A percentile compares a stretch with the other conserved stretches of the same genome.
Evolutionary conservation across 2,113 vertebrate genomes (phyloP).

Genomic region (Triplophysa rosa): DNA sequence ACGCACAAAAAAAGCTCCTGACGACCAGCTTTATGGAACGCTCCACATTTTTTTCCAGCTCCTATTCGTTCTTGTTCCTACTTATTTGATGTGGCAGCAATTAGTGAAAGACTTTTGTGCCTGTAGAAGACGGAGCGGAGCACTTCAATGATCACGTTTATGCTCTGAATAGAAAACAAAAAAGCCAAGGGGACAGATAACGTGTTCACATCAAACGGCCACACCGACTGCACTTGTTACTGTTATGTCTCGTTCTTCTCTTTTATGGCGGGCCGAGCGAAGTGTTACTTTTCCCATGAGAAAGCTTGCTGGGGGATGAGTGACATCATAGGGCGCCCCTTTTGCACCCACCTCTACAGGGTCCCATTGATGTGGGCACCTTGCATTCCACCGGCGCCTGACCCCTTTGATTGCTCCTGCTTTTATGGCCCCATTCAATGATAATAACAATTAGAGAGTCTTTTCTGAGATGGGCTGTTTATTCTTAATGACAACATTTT

Average conservation of each 20-base stretch:
- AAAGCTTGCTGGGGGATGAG: constrained; percentile 62
- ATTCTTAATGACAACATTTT: constrained; percentile 54
- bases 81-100: constrained; percentile 90
- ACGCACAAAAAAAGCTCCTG: constrained; percentile 55
- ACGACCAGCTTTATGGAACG: constrained; percentile 64
- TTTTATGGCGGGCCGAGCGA: constrained; percentile 66
- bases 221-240: constrained; percentile 65
- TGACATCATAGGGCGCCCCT: constrained; percentile 58
- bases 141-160: constrained; percentile 85
- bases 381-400: constrained; percentile 43
- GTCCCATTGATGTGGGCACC: constrained; percentile 56
- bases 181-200: constrained; percentile 71
- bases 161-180: constrained; percentile 73
- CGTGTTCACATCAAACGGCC: constrained; percentile 71
- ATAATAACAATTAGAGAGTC: constrained; percentile 55
- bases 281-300: constrained; percentile 85
- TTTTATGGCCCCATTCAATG: constrained; percentile 53
- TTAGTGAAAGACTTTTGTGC: constrained; percentile 84
- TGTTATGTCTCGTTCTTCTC: constrained; percentile 67
- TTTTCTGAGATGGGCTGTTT: constrained; percentile 42
- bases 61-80: constrained; percentile 71
- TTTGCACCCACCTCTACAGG: constrained; percentile 49
- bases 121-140: constrained; percentile 73
- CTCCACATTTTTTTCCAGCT: constrained; percentile 70
- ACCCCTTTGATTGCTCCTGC: constrained; percentile 53